phyloP scores from a whole-genome alignment of 1,140 invertebrate genomes.

The Wiebesia pumilae region DNA sequence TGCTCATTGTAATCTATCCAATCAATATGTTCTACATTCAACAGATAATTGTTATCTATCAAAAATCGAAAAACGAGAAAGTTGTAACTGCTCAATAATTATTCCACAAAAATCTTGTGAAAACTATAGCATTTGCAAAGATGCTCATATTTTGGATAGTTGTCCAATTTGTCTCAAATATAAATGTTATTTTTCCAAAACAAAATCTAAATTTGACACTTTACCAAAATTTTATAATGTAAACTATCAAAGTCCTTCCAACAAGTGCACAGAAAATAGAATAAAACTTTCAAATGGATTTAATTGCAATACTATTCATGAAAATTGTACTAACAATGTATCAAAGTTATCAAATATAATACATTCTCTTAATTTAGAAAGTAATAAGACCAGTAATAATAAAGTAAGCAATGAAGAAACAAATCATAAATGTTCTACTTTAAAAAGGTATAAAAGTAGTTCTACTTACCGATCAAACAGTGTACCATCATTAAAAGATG shows the following conservation, averaged over 20 bases:
- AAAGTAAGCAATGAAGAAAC: conserved; percentile 13
- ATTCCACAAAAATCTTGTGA: conserved; percentile 39
- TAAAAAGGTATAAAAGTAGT: conserved; percentile 34
- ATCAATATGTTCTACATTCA: conserved; percentile 25
- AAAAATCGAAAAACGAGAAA: conserved; percentile 20
- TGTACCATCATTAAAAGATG: conserved; percentile 49
- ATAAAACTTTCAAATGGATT: background rate
- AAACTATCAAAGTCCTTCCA: background rate
- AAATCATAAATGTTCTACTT: conserved; percentile 33
- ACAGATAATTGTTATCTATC: conserved; percentile 56
- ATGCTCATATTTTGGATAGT: conserved; percentile 60
- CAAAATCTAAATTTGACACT: background rate
- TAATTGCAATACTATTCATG: conserved; percentile 1
- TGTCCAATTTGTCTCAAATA: conserved; percentile 70
- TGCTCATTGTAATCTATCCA: background rate
- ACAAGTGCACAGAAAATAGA: conserved; percentile 1
- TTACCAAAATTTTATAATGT: conserved; percentile 26
- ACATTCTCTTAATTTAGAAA: conserved; percentile 26
- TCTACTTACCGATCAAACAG: conserved; percentile 52
- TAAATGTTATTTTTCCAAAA: conserved; percentile 64
- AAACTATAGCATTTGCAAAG: conserved; percentile 50
- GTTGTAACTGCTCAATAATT: conserved; percentile 5
- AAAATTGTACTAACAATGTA: background rate
- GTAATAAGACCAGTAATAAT: background rate
- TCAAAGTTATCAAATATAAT: conserved; percentile 5